phyloP scores from a whole-genome alignment of 2,888 invertebrate species.

The Drosophila pegasa region DNA sequence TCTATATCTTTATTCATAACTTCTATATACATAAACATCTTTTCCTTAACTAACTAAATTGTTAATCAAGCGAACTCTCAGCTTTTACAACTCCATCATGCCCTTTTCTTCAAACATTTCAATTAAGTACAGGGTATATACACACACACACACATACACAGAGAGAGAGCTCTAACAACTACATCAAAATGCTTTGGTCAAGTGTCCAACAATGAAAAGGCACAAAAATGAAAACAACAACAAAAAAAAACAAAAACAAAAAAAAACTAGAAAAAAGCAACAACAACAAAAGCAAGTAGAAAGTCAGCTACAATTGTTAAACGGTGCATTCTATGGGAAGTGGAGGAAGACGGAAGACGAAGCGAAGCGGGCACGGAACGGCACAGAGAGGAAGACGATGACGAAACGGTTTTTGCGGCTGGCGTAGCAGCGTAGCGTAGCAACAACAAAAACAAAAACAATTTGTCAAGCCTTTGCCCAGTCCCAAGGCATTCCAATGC shows the following conservation, averaged over 20 bases:
- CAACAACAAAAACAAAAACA: conserved; percentile 33
- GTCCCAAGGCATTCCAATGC: conserved; percentile 31
- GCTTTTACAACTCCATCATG: not conserved
- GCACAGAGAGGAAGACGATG: conserved; percentile 40
- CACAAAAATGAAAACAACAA: conserved; percentile 42
- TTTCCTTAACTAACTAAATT: not conserved
- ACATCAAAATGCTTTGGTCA: conserved; percentile 60
- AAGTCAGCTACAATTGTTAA: conserved; percentile 40
- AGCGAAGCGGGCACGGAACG: not conserved
- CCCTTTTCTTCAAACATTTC: not conserved
- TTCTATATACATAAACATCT: too few species aligned
- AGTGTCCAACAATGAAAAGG: conserved; percentile 66
- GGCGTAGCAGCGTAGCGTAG: conserved; percentile 34
- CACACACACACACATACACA: not conserved
- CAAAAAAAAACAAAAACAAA: conserved; percentile 35
- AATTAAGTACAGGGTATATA: conserved; percentile 2
- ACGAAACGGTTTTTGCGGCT: conserved; percentile 57
- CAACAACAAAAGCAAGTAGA: conserved; percentile 10
- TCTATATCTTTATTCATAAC: too few species aligned
- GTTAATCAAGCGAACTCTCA: not conserved
- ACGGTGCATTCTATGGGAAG: conserved; percentile 13
- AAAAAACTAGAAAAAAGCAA: conserved; percentile 7
- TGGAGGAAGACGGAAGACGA: not conserved
- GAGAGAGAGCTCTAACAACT: conserved; percentile 21
- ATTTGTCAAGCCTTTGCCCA: conserved; percentile 45